Percentiles rank a stretch among this genome's conserved stretches.
These are phyloP conservation scores for Apamea crenata DNA, from an alignment of 2,888 invertebrate genomes.

Conservation along the genomic window DNA sequence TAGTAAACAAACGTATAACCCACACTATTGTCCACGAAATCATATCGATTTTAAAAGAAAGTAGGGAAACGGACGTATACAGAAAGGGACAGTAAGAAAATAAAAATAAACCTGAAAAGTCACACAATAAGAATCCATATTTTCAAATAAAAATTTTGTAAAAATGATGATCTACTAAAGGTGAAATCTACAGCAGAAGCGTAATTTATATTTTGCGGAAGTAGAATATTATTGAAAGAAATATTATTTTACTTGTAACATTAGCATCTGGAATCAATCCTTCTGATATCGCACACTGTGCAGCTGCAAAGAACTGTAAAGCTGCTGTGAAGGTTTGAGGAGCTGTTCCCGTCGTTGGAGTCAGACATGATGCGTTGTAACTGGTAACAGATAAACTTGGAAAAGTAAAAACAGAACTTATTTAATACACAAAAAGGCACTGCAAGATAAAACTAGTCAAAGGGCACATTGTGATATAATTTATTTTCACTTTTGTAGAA, in stretches of 20 bases:
- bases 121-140: too few relatives aligned
- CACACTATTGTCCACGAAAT: too few relatives aligned
- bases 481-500: neutral
- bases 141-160: too few relatives aligned
- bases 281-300: conserved; percentile 32
- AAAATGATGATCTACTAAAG: neutral
- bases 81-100: too few relatives aligned
- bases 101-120: too few relatives aligned
- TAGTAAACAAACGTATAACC: too few relatives aligned
- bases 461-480: too few relatives aligned
- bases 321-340: conserved; percentile 18
- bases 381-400: conserved; percentile 11
- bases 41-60: too few relatives aligned
- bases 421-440: neutral
- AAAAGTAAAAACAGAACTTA: neutral
- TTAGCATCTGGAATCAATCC: conserved; percentile 8
- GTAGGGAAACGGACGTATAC: too few relatives aligned
- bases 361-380: conserved; percentile 39
- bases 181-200: neutral
- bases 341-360: conserved; percentile 35
- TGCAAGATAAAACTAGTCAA: neutral
- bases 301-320: conserved; percentile 34
- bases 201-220: neutral
- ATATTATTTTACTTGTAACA: conserved; percentile 9
- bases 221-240: neutral